Base-by-base conservation (phyloP, 2,797 vertebrate genomes). In the Halcyon badia region DNA sequence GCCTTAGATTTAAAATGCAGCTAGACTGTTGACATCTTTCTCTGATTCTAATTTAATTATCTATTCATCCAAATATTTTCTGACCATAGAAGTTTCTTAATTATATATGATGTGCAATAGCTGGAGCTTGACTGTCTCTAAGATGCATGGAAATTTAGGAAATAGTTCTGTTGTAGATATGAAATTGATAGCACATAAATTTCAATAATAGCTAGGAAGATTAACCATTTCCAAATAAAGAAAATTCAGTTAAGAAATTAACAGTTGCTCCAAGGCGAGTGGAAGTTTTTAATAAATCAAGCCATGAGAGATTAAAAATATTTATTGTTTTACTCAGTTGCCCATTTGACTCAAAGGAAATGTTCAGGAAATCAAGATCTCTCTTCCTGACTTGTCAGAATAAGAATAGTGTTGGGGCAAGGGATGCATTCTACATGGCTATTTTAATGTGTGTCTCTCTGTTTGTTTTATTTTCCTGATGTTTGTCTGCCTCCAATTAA, bases 61-160 rank as follows among this genome's bases (percentile, higher is more conserved):
- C 13, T 87, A 35, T 56, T 96, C 11, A 73, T 70, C 16, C 51
- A 84, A 87, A 73, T 93, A 88, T 64, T 89, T 90, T 95, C 48
- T 91, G 64, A 68, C 14, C 12, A 0, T 41, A 18, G 30, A 69
- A 52, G 11, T 65, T 83, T 72, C 48, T 66, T 79, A 76, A 35
- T 76, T 62, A 62, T 44, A 30, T 82, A n/a, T 66, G 17, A 71
- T 72, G 83, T 80, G 14, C 48, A 64, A 73, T 70, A 82, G 6
- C 31, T 77, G 48, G 10, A 54, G 11, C 21, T 83, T 24, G 22
- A 20, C 37, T 52, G 18, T 42, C 82, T 86, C 49, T 58, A 62
- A 84, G 54, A 77, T 46, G 19, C 16, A 35, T 5, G 13, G 31
- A 60, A 91, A 90, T 90, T 52, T 56, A 84, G 25, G 51, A 68